Evolutionary conservation across 2,797 vertebrate genomes (phyloP), one percentile per base, ranked within the genome.

Genomic region (Chiloscyllium punctatum): DNA sequence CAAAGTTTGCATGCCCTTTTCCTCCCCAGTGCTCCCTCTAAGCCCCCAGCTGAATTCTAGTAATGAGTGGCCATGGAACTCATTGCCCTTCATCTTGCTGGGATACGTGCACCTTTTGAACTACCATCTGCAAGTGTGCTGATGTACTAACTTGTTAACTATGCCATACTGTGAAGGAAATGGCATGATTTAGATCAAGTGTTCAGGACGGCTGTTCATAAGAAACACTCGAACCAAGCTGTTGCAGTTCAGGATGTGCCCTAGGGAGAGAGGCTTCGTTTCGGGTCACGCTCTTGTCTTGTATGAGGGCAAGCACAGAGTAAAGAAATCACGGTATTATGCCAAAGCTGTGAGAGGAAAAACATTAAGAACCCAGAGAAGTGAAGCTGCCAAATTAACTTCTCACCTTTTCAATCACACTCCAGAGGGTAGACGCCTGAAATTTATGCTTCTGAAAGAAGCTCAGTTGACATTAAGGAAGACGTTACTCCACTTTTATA

Each of bases 361-460:
- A 98, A 98, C 98, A 98, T 99, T 99, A 99, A 98, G 98, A 99
- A 99, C 99, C 99, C 98, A 98, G 98, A 98, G 98, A 99, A 98
- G 98, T 98, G 98, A 99, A 99, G 98, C 98, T 99, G 99, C 98
- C 99, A 99, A 99, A 99, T 99, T 99, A 99, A 99, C 99, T 99
- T 99, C 98, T 99, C 99, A 99, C 99, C 99, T 98, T 99, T 98
- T 99, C 99, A 99, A 99, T 99, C 99, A 99, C 99, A 99, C 99
- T 99, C 99, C 97, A 98, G 99, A 99, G 99, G 98, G 98, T 99
- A 99, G 98, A 98, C 98, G 98, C 97, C 98, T 97, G 98, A 98
- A 97, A 96, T 98, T 98, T 98, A 98, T 98, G 98, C 98, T 97
- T 98, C 97, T 98, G 97, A 98, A 98, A 98, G 97, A 97, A 97